Conservation (phyloP, 2,113 vertebrate species). For the Cryptotis parvus region DNA sequence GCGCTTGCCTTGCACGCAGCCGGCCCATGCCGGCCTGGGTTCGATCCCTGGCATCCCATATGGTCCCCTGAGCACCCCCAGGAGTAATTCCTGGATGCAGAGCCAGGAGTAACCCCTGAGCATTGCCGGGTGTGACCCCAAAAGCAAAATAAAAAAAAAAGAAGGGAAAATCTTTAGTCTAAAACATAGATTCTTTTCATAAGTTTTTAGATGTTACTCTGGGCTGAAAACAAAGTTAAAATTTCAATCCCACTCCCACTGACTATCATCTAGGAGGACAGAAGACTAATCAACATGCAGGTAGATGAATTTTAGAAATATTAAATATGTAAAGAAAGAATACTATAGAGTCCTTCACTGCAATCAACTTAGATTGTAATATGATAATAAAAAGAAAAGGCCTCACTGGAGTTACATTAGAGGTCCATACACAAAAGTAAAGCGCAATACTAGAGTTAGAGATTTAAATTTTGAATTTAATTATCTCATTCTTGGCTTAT, state of each 20-base stretch:
- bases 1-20: too few species aligned
- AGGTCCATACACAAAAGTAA: background rate
- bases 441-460: background rate
- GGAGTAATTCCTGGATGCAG: too few species aligned
- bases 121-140: too few species aligned
- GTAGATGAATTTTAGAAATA: background rate
- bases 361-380: background rate
- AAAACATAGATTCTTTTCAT: background rate
- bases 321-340: background rate
- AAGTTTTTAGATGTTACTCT: background rate
- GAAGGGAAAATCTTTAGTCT: background rate
- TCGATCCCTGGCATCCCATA: too few species aligned
- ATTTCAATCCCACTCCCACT: background rate
- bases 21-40: too few species aligned
- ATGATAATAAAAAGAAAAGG: background rate
- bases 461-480: background rate
- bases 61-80: too few species aligned
- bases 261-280: too few species aligned
- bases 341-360: background rate
- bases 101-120: too few species aligned
- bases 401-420: too few species aligned
- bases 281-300: constrained; percentile 4
- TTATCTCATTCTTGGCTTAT: background rate
- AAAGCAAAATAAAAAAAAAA: too few species aligned
- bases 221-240: background rate